Conservation (phyloP, 2,888 invertebrate species). For the Stomorhina lunata region DNA sequence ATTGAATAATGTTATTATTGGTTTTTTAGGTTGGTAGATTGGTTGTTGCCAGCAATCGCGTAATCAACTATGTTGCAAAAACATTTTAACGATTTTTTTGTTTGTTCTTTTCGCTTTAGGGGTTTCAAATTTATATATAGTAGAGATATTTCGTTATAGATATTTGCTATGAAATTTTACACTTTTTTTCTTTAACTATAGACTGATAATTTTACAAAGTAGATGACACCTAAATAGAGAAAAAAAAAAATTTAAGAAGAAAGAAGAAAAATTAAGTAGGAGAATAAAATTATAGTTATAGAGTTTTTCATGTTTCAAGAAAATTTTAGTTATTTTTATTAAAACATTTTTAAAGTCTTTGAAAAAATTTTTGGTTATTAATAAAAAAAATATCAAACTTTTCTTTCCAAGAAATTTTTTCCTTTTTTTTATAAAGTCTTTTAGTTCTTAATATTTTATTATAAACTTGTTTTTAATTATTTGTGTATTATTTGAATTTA, state of each 20-base stretch:
- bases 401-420: no score
- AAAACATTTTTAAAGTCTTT: neutral
- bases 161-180: slow-evolving; percentile 36
- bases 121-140: neutral
- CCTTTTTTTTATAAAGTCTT: neutral
- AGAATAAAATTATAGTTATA: no score
- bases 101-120: slow-evolving; percentile 15
- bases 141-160: slow-evolving; percentile 8
- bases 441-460: neutral
- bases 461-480: neutral
- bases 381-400: no score
- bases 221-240: slow-evolving; percentile 58
- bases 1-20: slow-evolving; percentile 56
- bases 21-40: slow-evolving; percentile 46
- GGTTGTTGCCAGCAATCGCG: slow-evolving; percentile 66
- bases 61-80: slow-evolving; percentile 76
- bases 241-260: slow-evolving; percentile 7
- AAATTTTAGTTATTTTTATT: no score
- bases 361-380: neutral
- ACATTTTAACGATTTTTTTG: slow-evolving; percentile 71
- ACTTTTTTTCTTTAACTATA: slow-evolving; percentile 41
- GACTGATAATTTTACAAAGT: slow-evolving; percentile 34
- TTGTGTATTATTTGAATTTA: neutral
- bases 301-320: no score
- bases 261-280: neutral